These are phyloP conservation scores for Halichoerus grypus DNA, from an alignment of 2,113 vertebrate genomes.

Conservation along the genomic window DNA sequence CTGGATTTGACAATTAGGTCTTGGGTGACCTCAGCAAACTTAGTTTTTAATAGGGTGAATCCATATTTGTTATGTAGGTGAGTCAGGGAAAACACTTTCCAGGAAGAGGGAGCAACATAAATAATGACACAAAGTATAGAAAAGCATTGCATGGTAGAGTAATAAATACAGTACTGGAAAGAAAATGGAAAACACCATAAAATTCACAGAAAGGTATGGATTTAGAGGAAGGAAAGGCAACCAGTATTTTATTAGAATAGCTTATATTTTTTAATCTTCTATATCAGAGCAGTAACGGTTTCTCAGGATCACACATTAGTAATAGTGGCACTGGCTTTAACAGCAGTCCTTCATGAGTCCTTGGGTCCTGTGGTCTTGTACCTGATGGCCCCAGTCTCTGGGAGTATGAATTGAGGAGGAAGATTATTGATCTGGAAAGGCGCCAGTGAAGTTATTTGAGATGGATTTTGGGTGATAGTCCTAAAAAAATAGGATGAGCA, in stretches of 20 bases:
- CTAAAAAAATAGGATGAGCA: slow-evolving; percentile 30
- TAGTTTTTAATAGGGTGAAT: background rate
- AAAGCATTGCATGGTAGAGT: background rate
- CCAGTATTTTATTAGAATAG: background rate
- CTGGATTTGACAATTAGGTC: background rate
- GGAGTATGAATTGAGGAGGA: background rate
- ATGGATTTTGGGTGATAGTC: background rate
- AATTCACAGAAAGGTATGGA: background rate
- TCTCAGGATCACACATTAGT: background rate
- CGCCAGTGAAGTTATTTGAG: background rate
- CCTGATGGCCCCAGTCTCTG: background rate
- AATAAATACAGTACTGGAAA: background rate
- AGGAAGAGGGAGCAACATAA: background rate
- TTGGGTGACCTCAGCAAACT: background rate
- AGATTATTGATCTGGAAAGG: background rate
- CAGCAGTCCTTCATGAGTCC: background rate
- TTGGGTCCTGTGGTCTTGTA: background rate
- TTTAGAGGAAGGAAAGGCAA: background rate
- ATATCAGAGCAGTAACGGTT: background rate
- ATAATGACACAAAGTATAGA: background rate
- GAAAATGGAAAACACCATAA: background rate
- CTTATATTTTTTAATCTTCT: background rate
- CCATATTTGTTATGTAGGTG: background rate
- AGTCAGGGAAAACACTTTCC: slow-evolving; percentile 25
- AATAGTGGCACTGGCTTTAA: background rate